phyloP scores from a whole-genome alignment of 2,797 vertebrate genomes.

The Hyperoplus lanceolatus region DNA sequence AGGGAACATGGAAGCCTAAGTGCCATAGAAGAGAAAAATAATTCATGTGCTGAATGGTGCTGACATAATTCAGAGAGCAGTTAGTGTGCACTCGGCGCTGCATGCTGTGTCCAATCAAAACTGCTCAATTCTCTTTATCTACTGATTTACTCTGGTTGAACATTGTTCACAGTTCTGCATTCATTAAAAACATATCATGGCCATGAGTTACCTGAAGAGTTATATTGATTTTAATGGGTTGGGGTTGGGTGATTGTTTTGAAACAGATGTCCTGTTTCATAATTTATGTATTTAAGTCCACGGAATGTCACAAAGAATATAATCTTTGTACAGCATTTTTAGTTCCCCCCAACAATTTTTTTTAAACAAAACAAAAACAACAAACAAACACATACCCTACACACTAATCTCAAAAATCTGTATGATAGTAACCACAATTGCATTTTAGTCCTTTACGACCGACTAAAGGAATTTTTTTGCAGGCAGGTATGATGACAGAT shows the following conservation, averaged over 20 bases:
- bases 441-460: neutral
- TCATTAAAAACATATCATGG: neutral
- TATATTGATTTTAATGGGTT: neutral
- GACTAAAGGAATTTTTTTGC: conserved; percentile 15
- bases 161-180: neutral
- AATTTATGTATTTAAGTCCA: neutral
- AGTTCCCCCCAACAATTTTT: neutral
- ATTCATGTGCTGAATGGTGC: conserved; percentile 32
- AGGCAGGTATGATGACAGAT: conserved; percentile 45
- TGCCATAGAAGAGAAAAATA: conserved; percentile 22
- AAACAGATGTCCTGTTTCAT: neutral
- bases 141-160: neutral
- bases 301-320: neutral
- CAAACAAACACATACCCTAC: neutral
- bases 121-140: neutral
- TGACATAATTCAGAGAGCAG: conserved; percentile 41
- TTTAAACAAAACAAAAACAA: neutral
- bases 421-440: neutral
- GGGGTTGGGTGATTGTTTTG: neutral
- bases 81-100: conserved; percentile 21
- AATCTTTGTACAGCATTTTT: too few relatives aligned
- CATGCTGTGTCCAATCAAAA: conserved; percentile 3
- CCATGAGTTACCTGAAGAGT: neutral
- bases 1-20: conserved; percentile 28
- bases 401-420: neutral